A percentile compares a stretch with the other conserved stretches of the same genome.
Evolutionary conservation across 2,797 vertebrate species (phyloP).

Genomic region (Masticophis lateralis): DNA sequence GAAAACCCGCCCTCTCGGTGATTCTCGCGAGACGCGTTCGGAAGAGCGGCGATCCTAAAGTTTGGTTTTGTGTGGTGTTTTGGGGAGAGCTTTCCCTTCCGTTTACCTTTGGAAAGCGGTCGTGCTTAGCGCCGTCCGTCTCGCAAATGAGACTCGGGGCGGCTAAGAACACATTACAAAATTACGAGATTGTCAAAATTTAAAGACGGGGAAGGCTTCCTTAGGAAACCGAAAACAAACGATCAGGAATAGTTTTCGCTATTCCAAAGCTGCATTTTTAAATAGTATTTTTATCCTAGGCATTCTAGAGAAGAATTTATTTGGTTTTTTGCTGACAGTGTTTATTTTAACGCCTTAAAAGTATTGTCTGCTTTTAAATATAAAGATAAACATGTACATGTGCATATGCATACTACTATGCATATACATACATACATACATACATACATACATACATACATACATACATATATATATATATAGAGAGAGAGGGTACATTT

Average conservation of each 20-base stretch:
- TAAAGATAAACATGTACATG: too few species aligned
- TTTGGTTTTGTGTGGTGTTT: neutral
- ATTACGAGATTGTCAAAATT: neutral
- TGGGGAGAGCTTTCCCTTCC: neutral
- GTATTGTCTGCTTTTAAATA: neutral
- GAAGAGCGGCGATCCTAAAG: too few species aligned
- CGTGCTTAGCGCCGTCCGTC: neutral
- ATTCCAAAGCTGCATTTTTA: neutral
- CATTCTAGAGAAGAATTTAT: neutral
- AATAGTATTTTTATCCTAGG: neutral
- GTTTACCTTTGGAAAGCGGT: neutral
- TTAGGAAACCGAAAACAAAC: too few species aligned
- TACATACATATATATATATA: too few species aligned
- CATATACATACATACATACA: too few species aligned
- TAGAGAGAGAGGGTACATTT: too few species aligned
- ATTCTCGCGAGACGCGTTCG: neutral
- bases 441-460: too few species aligned
- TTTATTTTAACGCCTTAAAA: neutral
- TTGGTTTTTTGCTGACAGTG: neutral
- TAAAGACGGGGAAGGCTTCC: neutral
- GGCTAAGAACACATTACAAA: neutral
- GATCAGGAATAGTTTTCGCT: neutral
- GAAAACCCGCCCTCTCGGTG: neutral
- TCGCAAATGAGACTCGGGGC: neutral
- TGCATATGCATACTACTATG: too few species aligned